Evolutionary conservation across 2,113 vertebrate genomes (phyloP).

Genomic region (Illadopsis cleaveri): DNA sequence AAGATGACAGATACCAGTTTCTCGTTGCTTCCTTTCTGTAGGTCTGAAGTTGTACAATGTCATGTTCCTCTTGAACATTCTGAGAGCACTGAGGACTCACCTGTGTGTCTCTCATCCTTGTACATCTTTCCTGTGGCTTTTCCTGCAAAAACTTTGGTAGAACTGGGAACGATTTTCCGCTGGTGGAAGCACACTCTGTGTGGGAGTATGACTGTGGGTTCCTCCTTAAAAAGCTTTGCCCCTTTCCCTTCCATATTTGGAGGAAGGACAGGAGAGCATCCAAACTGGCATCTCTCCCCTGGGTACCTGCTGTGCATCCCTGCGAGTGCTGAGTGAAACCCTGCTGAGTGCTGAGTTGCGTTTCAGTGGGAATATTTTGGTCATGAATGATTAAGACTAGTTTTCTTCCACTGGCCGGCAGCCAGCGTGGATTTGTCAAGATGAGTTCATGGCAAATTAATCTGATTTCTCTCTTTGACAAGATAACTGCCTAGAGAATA

Average conservation of each 20-base stretch:
- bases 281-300: not conserved
- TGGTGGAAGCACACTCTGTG: rapidly evolving
- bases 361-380: not conserved
- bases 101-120: rapidly evolving
- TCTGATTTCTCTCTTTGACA: conserved; percentile 26
- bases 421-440: conserved; percentile 19
- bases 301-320: not conserved
- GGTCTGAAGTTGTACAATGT: not conserved
- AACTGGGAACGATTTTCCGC: not conserved
- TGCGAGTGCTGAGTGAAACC: not conserved
- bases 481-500: conserved; percentile 20
- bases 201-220: not conserved
- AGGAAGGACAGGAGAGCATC: not conserved
- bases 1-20: not conserved
- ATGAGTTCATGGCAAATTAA: conserved; percentile 25
- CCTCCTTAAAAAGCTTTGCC: not conserved
- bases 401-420: conserved; percentile 11
- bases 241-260: not conserved
- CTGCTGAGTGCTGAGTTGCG: no score
- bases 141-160: not conserved
- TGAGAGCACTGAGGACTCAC: not conserved
- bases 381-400: conserved; percentile 8
- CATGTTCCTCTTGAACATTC: not conserved
- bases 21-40: not conserved
- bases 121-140: not conserved